Evolutionary conservation across 2,113 vertebrate genomes (phyloP).

Genomic region (Periophthalmodon schlosseri): DNA sequence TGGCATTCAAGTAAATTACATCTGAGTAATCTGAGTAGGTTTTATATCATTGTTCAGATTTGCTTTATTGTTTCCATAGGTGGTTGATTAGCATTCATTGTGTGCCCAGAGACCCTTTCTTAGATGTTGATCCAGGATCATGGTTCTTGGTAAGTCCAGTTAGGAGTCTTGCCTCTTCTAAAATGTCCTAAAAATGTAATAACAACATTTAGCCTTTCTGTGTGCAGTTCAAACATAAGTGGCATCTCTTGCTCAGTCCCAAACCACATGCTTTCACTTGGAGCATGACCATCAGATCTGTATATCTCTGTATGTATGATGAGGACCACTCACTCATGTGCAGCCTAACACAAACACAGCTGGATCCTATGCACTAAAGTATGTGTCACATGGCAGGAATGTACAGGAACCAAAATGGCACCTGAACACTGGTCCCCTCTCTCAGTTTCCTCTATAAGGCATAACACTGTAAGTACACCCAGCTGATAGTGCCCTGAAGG

Average conservation of each 20-base stretch:
- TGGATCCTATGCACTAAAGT: slow-evolving; percentile 33
- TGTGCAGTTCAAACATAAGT: slow-evolving; percentile 38
- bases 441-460: slow-evolving; percentile 16
- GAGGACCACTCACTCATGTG: slow-evolving; percentile 39
- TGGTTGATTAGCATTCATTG: too few relatives aligned
- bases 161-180: too few relatives aligned
- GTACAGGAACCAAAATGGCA: slow-evolving; percentile 38
- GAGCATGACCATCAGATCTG: slow-evolving; percentile 31
- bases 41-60: too few relatives aligned
- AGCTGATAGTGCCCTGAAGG: not conserved
- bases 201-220: slow-evolving; percentile 11
- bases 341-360: slow-evolving; percentile 61
- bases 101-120: too few relatives aligned
- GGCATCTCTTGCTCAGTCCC: slow-evolving; percentile 11
- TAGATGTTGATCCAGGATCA: too few relatives aligned
- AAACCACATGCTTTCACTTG: slow-evolving; percentile 53
- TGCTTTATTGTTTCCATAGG: too few relatives aligned
- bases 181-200: too few relatives aligned
- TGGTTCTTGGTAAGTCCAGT: too few relatives aligned
- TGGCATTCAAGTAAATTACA: not conserved
- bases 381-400: slow-evolving; percentile 56
- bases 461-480: slow-evolving; percentile 4
- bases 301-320: slow-evolving; percentile 13
- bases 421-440: not conserved
- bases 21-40: too few relatives aligned